Conservation (phyloP, 2,113 vertebrate genomes). For the Muntiacus muntjak region DNA sequence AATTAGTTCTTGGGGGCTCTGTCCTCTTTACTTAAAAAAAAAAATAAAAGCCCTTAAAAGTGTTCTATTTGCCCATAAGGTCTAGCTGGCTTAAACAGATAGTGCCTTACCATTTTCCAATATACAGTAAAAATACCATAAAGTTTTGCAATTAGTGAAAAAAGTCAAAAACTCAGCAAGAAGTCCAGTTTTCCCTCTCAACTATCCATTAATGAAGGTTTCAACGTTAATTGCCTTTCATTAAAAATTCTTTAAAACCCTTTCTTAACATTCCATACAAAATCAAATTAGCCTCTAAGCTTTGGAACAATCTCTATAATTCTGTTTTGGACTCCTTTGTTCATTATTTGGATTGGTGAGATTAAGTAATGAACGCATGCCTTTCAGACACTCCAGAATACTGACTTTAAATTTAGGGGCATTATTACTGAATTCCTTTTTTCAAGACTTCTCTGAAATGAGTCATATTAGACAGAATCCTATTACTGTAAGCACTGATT, state of each 20-base stretch:
- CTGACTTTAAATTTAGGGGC: neutral
- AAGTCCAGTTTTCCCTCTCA: constrained; percentile 62
- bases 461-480: constrained; percentile 40
- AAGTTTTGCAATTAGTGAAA: constrained; percentile 58
- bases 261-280: constrained; percentile 61
- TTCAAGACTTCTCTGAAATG: constrained; percentile 32
- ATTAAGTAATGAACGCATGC: constrained; percentile 39
- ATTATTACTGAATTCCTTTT: neutral
- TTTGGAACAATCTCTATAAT: constrained; percentile 60
- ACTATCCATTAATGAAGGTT: constrained; percentile 72
- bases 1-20: constrained; percentile 48
- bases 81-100: constrained; percentile 43
- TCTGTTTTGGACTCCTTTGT: constrained; percentile 48
- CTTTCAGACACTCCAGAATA: constrained; percentile 54
- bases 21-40: neutral
- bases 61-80: constrained; percentile 59
- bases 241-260: constrained; percentile 72
- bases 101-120: constrained; percentile 17
- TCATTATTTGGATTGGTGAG: constrained; percentile 65
- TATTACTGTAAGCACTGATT: neutral
- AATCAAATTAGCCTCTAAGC: constrained; percentile 72
- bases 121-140: constrained; percentile 60
- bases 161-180: constrained; percentile 74
- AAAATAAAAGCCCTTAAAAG: constrained; percentile 44
- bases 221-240: constrained; percentile 74